Base-by-base conservation (phyloP, 2,113 vertebrate genomes). In the Zapornia atra region DNA sequence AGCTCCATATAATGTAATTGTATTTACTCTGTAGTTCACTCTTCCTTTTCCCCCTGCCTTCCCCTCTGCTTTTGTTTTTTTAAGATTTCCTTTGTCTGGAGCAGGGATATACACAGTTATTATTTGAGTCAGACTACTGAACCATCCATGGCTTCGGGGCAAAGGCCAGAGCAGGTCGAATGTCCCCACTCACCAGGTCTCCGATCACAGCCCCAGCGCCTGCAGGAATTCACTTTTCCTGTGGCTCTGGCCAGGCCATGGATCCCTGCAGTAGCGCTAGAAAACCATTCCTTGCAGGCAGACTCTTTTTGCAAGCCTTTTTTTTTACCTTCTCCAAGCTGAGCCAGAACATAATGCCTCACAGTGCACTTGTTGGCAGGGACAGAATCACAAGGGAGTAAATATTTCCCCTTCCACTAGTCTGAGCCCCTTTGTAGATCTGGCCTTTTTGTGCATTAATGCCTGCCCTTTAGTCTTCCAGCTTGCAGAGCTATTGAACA, bases 401-500 rank as follows among this genome's bases (percentile, higher is more conserved):
- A 94, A 53, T 93, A 78, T 68, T 91, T 86, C 72, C 33, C 14
- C 48, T 96, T 79, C 65, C 46, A 46, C 42, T 76, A 71, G 40
- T 40, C 31, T 77, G 11, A 90, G 26, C 12, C 76, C 56, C 77
- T 96, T 90, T 86, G 46, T 86, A 75, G 40, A 79, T 44, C 28
- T 81, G 72, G 68, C 61, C 77, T 84, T 81, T 82, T 46, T 70
- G 16, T 86, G 19, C 78, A 82, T 92, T 84, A 94, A 92, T 69
- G 44, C 65, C 28, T 84, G 61, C 65, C 90, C 86, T 93, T 92
- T 93, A 86, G 76, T 86, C 82, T 95, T 87, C 78, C 77, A 25
- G n/a, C 65, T 65, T 93, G 83, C 53, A 76, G 65, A 78, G 53
- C 57, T 84, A 85, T 64, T 90, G 88, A 96, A 82, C 5, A 2